Evolutionary conservation across 2,888 invertebrate genomes (phyloP).

Genomic region (Noctua janthina): DNA sequence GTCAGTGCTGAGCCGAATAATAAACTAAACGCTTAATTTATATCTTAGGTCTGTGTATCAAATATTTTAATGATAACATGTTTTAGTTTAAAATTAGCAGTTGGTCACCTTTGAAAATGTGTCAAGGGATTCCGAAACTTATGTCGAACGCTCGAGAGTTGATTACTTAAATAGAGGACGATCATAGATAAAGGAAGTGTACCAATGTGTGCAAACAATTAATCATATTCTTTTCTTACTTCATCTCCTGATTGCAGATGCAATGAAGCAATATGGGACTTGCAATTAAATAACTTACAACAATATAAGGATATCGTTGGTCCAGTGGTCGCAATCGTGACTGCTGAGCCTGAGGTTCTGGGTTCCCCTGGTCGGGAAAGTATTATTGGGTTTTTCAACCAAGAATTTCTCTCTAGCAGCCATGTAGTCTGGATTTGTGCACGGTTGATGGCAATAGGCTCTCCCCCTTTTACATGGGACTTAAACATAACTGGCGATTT

Average conservation of each 20-base stretch:
- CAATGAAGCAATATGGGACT: not conserved
- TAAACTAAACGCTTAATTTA: slow-evolving; percentile 19
- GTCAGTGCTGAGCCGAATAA: slow-evolving; percentile 8
- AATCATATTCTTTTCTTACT: not conserved
- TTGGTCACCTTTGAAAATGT: not conserved
- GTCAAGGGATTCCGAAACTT: slow-evolving; percentile 23
- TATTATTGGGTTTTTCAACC: no score
- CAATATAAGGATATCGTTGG: not conserved
- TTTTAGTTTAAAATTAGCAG: not conserved
- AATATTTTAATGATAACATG: not conserved
- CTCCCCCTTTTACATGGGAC: no score
- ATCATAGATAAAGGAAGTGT: not conserved
- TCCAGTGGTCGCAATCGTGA: no score
- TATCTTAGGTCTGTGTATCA: not conserved
- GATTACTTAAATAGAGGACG: not conserved
- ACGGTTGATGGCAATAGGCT: no score
- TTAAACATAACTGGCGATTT: no score
- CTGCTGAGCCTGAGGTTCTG: no score
- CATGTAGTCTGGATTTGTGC: no score
- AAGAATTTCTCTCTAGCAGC: no score
- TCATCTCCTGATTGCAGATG: not conserved
- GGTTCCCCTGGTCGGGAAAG: no score
- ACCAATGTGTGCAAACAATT: not conserved
- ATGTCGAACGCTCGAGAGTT: not conserved
- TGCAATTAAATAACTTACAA: not conserved